These are phyloP conservation scores for Choreutis nemorana DNA, from an alignment of 2,888 invertebrate species.

Conservation along the genomic window DNA sequence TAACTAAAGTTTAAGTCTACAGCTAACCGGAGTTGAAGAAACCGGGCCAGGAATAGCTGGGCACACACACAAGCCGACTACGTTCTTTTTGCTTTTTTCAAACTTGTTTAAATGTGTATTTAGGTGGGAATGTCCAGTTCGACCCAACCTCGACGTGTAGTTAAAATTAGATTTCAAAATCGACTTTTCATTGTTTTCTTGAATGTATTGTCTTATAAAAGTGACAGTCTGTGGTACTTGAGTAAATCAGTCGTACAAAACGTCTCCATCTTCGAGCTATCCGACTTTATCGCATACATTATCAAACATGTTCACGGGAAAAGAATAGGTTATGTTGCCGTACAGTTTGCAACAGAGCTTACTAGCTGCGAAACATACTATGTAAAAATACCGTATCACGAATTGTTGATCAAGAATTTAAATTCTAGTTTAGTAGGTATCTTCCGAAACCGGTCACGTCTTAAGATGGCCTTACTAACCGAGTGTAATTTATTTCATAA, in stretches of 20 bases:
- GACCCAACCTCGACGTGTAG: no score
- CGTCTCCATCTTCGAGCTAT: constrained; percentile 23
- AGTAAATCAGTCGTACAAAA: constrained; percentile 25
- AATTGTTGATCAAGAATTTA: no score
- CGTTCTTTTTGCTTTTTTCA: neutral
- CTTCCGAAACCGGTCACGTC: constrained; percentile 16
- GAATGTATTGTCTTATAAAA: no score
- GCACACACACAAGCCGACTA: constrained; percentile 11
- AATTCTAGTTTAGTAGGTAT: no score
- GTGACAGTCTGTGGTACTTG: constrained; percentile 15
- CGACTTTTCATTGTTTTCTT: no score
- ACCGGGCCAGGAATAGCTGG: constrained; percentile 33
- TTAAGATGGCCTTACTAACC: constrained; percentile 15
- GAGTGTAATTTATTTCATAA: no score
- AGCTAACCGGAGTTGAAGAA: constrained; percentile 34
- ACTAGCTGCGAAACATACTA: constrained; percentile 18
- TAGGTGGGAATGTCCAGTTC: no score
- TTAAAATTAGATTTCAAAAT: no score
- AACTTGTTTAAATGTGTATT: no score
- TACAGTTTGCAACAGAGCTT: constrained; percentile 25
- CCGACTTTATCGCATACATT: constrained; percentile 17
- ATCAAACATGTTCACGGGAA: constrained; percentile 18
- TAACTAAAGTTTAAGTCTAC: constrained; percentile 46
- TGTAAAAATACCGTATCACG: no score
- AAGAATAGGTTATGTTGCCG: no score